phyloP scores from a whole-genome alignment of 2,888 invertebrate genomes.

The Liopterus haemorrhoidalis region DNA sequence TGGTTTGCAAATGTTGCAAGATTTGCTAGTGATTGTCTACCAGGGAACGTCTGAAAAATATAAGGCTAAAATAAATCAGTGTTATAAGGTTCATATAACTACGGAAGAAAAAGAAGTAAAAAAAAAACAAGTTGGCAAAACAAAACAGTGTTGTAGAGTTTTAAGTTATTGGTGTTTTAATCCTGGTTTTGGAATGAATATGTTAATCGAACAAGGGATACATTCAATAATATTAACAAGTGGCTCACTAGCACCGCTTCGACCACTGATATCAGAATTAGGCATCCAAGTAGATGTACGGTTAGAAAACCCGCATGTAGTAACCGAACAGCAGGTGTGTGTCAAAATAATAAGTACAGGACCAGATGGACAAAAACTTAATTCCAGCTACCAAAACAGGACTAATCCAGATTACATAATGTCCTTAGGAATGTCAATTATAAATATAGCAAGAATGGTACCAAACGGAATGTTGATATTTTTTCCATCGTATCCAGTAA shows the following conservation, averaged over 20 bases:
- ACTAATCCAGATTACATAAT: slow-evolving; percentile 75
- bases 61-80: slow-evolving; percentile 60
- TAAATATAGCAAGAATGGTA: slow-evolving; percentile 75
- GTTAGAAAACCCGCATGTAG: slow-evolving; percentile 93
- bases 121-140: slow-evolving; percentile 47
- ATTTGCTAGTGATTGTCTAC: slow-evolving; percentile 69
- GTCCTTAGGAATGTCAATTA: slow-evolving; percentile 76
- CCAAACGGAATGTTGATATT: slow-evolving; percentile 93
- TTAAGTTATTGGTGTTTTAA: slow-evolving; percentile 97
- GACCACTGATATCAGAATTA: slow-evolving; percentile 82
- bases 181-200: slow-evolving; percentile 92
- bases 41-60: slow-evolving; percentile 54
- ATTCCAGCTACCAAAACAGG: slow-evolving; percentile 71
- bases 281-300: slow-evolving; percentile 72
- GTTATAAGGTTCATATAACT: slow-evolving; percentile 58
- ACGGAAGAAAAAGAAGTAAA: slow-evolving; percentile 45
- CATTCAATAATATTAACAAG: slow-evolving; percentile 90
- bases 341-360: slow-evolving; percentile 72
- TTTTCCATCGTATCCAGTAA: slow-evolving; percentile 93
- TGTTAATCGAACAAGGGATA: slow-evolving; percentile 71
- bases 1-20: slow-evolving; percentile 70
- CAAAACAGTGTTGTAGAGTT: slow-evolving; percentile 57
- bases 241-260: slow-evolving; percentile 91
- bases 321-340: slow-evolving; percentile 77
- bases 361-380: slow-evolving; percentile 62